These are phyloP conservation scores for Porites lutea DNA, from an alignment of 64 coral and sea anemone genomes.

Conservation along the genomic window DNA sequence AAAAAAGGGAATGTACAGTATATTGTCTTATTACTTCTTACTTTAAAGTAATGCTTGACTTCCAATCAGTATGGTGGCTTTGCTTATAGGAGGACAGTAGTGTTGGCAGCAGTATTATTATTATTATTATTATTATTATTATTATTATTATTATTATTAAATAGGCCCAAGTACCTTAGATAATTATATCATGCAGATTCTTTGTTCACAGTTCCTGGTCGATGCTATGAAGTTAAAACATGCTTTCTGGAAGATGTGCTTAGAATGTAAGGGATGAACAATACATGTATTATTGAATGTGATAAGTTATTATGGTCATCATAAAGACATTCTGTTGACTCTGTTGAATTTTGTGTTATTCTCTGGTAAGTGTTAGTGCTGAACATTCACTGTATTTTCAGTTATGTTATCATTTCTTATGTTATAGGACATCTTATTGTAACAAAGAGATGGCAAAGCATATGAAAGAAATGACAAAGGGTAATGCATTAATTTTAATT, in stretches of 20 bases:
- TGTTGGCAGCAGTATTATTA: too few species aligned
- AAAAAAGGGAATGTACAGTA: too few species aligned
- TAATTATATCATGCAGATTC: background rate
- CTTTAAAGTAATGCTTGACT: too few species aligned
- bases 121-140: too few species aligned
- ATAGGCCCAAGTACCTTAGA: too few species aligned
- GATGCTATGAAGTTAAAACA: slow-evolving; percentile 90
- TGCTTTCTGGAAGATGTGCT: slow-evolving; percentile 93
- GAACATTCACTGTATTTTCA: background rate
- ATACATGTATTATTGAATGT: background rate
- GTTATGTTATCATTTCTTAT: background rate
- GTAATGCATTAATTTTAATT: background rate
- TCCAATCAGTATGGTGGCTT: too few species aligned
- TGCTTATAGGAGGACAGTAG: too few species aligned
- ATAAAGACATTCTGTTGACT: background rate
- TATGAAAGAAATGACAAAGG: slow-evolving; percentile 38
- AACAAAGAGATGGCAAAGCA: slow-evolving; percentile 78
- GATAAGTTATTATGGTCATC: background rate
- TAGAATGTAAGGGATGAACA: slow-evolving; percentile 75
- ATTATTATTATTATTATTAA: too few species aligned
- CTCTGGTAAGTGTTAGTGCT: background rate
- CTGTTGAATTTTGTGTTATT: background rate
- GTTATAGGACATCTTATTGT: slow-evolving; percentile 71
- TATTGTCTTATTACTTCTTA: too few species aligned
- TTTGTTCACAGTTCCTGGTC: slow-evolving; percentile 81